Evolutionary conservation across 2,113 vertebrate genomes (phyloP), one percentile per base, ranked within the genome.

Genomic region (Anoplopoma fimbria): DNA sequence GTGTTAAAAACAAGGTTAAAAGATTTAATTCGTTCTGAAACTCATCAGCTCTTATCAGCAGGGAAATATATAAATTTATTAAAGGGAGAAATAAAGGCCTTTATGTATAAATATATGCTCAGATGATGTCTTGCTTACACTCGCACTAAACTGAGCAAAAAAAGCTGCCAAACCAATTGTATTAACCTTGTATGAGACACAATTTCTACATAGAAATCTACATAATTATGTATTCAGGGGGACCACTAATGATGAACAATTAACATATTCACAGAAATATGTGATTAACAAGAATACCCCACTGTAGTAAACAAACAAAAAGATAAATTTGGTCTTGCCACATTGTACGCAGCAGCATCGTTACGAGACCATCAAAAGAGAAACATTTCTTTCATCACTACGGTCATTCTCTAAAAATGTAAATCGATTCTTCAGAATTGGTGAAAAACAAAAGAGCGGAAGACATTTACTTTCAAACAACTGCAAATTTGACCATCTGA

Each of bases 1-100:
- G 78, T 67, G 34, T 84, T 58, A 89, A 77, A n/a, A 86, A 77
- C 77, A 67, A 72, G 77, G 70, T 82, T 83, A 57, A 75, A 88
- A 73, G 34, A 83, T 87, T 70, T 57, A 65, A 83, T 77, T 89
- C 80, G 61, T 85, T 62, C 68, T 63, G 29, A 5, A 77, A 67
- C 71, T 82, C 49, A 83, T 89, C 81, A 77, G 63, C 78, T 71
- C 75, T 69, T 67, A 70, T 79, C 85, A 79, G 53, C 53, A n/a
- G 70, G 49, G 74, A 71, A 83, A 83, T 85, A 73, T 31, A 85
- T 84, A 38, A 65, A 69, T 70, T 71, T 74, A 83, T 86, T 78
- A 70, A 49, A 51, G n/a, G 38, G 29, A 70, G 23, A 82, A 86
- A 84, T 72, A 19, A 67, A 82, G 55, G 57, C 62, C 27, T 80